Evolutionary conservation across 2,113 vertebrate species (phyloP), one percentile per base, ranked within the genome.

Genomic region (Oophaga pumilio): DNA sequence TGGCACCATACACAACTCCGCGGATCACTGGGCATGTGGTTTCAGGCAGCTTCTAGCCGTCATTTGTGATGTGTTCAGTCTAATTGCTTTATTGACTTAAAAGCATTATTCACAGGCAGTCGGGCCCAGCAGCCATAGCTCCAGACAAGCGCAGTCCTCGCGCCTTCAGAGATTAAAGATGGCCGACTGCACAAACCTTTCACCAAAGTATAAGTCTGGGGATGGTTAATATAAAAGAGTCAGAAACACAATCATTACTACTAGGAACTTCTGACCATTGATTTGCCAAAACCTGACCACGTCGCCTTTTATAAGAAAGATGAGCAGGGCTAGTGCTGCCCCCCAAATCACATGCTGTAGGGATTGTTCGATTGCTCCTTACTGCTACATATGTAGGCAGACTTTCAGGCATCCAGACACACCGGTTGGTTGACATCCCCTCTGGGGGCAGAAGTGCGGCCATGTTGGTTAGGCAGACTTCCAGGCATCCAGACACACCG

Each of bases 61-160:
- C 50, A 86, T 86, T 86, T 85, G 50, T 62, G 56, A 60, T 79
- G 14, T 68, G 85, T 69, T 68, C 76, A 80, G 50, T 79, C 76
- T 80, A 86, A 86, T 80, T 86, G 85, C 85, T 86, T 86, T 86
- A 79, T 86, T 80, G 85, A 86, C 85, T 79, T 71, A 80, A 87
- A 87, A 79, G 64, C 76, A 87, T 79, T 81, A 87, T 66, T 79
- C 76, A 80, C 62, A 76, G 84, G 71, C 71, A 85, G 76, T 85
- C 71, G 50, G 62, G 71, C 84, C 76, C 84, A 76, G 76, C 71
- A n/a, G 71, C 71, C 76, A 62, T 33, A 85, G 84, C 74, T 76
- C 76, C 28, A 62, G 56, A 85, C 56, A 76, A 73, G 64, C 76
- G 64, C 84, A 76, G 73, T 73, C 28, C 56, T 50, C 28, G 17